Evolutionary conservation across 2,797 vertebrate species (phyloP), one percentile per base, ranked within the genome.

Genomic region (Borostomias antarcticus): DNA sequence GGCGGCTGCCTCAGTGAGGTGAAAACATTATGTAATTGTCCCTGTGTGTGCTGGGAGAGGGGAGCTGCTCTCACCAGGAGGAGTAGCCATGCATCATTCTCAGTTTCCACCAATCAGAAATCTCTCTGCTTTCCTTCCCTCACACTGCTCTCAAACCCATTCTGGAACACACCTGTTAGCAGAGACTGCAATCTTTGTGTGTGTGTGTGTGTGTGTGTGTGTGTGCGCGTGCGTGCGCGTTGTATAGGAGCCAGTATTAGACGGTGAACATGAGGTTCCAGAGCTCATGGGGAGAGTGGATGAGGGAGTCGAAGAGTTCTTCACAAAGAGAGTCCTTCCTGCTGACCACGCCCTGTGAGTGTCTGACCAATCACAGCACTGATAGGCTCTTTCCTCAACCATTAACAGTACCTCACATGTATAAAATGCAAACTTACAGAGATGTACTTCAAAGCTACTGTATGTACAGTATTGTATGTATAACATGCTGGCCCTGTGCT

Each of bases 281-380:
- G 93, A 96, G 82, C 92, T 91, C 84, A 97, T 95, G 79, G 93
- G 95, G 57, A 89, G 95, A 0, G 94, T 99, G 85, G 97, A 98
- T 11, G 96, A 98, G 85, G 97, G 97, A 29, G 93, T 99, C 84
- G 97, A 98, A 76, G 97, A 98, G 85, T 99, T 99, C 91, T 99
- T 99, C 84, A 93, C 94, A 74, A 98, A 97, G 88, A 95, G 92
- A 88, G 89, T 97, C 82, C 94, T 97, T 84, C 92, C 95, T 28
- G 89, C 94, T 83, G 93, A 93, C n/a, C n/a, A n/a, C 61, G 85
- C 82, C 76, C 88, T 81, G 96, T 98, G 92, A 97, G 96, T 94
- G 89, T 77, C 64, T 79, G 9, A 56, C 13, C 64, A 50, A 56
- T 26, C 35, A 6, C 15, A 28, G n/a, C 8, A 11, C 10, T 15